Base-by-base conservation (phyloP, 2,113 vertebrate genomes). In the Bambusicola thoracicus region DNA sequence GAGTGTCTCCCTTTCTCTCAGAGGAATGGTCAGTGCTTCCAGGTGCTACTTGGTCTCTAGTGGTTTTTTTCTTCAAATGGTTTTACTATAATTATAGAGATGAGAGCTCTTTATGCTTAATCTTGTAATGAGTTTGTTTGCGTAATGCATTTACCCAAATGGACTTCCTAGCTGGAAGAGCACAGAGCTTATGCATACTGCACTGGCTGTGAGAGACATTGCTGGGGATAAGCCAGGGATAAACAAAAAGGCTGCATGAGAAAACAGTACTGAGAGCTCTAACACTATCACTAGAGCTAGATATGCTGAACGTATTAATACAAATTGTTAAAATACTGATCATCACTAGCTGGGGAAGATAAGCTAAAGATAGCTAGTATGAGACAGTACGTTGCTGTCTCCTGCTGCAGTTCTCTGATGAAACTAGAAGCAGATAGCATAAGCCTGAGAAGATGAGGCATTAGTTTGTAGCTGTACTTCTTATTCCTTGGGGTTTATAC, bases 111-210 rank as follows among this genome's bases (percentile, higher is more conserved):
- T 94, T 76, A 81, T 66, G 48, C 53, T 69, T 87, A 27, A 30
- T 79, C 63, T 85, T 76, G 36, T 87, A 87, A 94, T 87, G 55
- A 85, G 65, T 89, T 76, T 49, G 51, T 90, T 76, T 94, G 82
- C 19, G 13, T 92, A 90, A 82, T 82, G 36, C 43, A 24, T 89
- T 92, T 91, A 76, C 29, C 67, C 32, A 82, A 77, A 72, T 55
- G 62, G 44, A 72, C 66, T 90, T 81, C 30, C 34, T 85, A 68
- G 66, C 29, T 41, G 36, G 20, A 51, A 62, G 81, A 84, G 53
- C 73, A 72, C 30, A 44, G 69, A 81, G 58, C 40, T 53, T 79
- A 67, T 3, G 14, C 46, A 4, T 19, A n/a, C 46, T 81, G 48
- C 16, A 3, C 51, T 66, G 70, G 41, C 59, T 93, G 38, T 46